These are phyloP conservation scores for Acipenser transmontanus DNA, from an alignment of 2,797 vertebrate species.

Conservation along the genomic window DNA sequence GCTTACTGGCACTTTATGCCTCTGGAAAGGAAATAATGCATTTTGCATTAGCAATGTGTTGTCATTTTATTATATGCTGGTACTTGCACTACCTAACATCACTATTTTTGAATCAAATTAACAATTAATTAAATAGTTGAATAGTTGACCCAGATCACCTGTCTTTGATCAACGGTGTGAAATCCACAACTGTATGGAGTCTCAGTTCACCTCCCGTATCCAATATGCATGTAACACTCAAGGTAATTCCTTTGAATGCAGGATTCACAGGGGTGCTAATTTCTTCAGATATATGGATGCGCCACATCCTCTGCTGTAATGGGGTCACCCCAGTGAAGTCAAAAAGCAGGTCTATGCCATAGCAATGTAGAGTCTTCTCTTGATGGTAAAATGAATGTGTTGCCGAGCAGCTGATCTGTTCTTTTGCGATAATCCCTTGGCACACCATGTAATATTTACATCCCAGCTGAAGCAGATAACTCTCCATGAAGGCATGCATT, in stretches of 20 bases:
- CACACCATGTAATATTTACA: constrained; percentile 12
- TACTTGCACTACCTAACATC: too few species aligned
- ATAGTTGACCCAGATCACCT: background rate
- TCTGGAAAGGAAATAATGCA: too few species aligned
- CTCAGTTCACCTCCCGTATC: background rate
- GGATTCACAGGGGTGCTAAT: background rate
- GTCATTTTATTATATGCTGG: too few species aligned
- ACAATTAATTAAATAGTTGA: background rate
- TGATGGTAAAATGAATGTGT: constrained; percentile 13
- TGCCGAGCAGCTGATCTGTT: constrained; percentile 11
- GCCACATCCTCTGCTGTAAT: constrained; percentile 3
- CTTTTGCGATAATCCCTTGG: constrained; percentile 7
- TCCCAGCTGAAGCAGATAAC: constrained; percentile 13
- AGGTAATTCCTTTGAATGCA: background rate
- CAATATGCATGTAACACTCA: background rate
- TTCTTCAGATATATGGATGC: background rate
- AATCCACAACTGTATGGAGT: background rate
- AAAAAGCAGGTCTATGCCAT: constrained; percentile 17
- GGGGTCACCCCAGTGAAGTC: constrained; percentile 1
- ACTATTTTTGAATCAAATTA: background rate
- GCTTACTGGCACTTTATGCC: too few species aligned
- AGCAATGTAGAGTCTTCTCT: constrained; percentile 15
- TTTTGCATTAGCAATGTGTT: too few species aligned
- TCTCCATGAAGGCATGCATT: background rate
- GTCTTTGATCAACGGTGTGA: constrained; percentile 4